These are phyloP conservation scores for Eutrigla gurnardus DNA, from an alignment of 2,797 vertebrate species.

Conservation along the genomic window DNA sequence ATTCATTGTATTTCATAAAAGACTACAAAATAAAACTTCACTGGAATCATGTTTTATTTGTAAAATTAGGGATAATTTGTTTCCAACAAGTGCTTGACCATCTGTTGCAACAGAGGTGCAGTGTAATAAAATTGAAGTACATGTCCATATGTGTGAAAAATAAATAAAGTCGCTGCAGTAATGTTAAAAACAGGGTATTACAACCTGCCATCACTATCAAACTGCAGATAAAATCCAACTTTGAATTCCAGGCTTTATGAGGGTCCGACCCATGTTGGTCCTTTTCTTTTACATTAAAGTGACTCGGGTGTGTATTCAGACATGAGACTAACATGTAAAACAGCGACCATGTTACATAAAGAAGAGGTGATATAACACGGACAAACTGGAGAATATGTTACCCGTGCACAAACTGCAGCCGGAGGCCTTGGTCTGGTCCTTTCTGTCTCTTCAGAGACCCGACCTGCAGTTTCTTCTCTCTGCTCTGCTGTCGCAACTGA, in stretches of 20 bases:
- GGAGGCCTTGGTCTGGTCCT: constrained; percentile 92
- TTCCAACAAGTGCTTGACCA: not conserved
- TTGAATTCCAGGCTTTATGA: not conserved
- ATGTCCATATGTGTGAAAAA: too few relatives aligned
- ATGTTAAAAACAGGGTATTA: not conserved
- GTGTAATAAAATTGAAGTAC: not conserved
- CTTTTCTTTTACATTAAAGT: too few relatives aligned
- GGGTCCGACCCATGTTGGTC: too few relatives aligned
- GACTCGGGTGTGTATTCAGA: not conserved
- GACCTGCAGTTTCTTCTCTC: constrained; percentile 89
- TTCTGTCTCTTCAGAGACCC: constrained; percentile 92
- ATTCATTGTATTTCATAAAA: not conserved
- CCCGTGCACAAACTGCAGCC: constrained; percentile 96
- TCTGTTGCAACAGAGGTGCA: not conserved
- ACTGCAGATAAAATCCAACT: not conserved
- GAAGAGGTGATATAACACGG: not conserved
- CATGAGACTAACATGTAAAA: not conserved
- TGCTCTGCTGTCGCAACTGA: constrained; percentile 88
- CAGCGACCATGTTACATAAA: not conserved
- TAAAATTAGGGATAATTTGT: not conserved
- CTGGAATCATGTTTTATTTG: not conserved
- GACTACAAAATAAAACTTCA: not conserved
- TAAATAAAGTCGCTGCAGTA: not conserved
- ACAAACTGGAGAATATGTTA: constrained; percentile 32
- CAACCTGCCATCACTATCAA: not conserved